Evolutionary conservation across 2,888 invertebrate species (phyloP).

Genomic region (Bursaphelenchus okinawaensis): DNA sequence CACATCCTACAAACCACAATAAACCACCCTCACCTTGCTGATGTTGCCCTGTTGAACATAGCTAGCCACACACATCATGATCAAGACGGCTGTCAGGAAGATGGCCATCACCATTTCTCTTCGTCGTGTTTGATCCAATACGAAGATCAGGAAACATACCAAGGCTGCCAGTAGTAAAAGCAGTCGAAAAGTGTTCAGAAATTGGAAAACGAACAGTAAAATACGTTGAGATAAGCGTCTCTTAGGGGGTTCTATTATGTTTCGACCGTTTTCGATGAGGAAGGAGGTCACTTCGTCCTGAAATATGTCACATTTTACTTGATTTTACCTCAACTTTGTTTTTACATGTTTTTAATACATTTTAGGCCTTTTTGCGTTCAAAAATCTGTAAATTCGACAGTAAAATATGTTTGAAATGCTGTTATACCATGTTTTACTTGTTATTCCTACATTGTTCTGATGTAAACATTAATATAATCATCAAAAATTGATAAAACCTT

Average conservation of each 20-base stretch:
- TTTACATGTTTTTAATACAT: too few relatives aligned
- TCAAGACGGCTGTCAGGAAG: slow-evolving; percentile 19
- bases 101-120: slow-evolving; percentile 26
- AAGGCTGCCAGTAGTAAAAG: slow-evolving; percentile 27
- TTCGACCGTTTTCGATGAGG: neutral
- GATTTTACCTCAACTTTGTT: neutral
- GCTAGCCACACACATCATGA: slow-evolving; percentile 22
- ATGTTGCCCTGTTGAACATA: slow-evolving; percentile 26
- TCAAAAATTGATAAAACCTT: too few relatives aligned
- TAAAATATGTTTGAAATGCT: too few relatives aligned
- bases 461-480: too few relatives aligned
- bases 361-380: neutral
- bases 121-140: slow-evolving; percentile 28
- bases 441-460: too few relatives aligned
- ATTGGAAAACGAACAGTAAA: slow-evolving; percentile 22
- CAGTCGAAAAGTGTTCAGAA: slow-evolving; percentile 30
- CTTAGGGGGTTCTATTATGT: neutral
- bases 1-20: neutral
- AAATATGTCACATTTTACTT: neutral
- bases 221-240: neutral
- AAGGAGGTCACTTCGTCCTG: neutral
- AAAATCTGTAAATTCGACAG: too few relatives aligned
- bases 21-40: slow-evolving; percentile 14
- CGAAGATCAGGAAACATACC: slow-evolving; percentile 38
- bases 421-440: too few relatives aligned